Evolutionary conservation across 2,113 vertebrate genomes (phyloP).

Genomic region (Melanerpes aurifrons): DNA sequence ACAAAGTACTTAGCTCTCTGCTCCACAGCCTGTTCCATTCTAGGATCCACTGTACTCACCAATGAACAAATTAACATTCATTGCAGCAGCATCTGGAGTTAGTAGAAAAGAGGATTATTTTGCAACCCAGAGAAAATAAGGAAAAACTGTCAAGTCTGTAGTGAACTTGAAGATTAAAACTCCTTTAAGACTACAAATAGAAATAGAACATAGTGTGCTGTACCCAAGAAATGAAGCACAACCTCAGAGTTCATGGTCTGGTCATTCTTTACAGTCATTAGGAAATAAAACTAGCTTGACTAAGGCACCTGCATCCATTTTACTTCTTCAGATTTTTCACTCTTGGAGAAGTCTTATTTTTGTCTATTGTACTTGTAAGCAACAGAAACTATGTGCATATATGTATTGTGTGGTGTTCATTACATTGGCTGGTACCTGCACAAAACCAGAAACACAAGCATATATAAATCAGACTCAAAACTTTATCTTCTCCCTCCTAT

Average conservation of each 20-base stretch:
- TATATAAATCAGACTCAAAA: neutral
- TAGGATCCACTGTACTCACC: neutral
- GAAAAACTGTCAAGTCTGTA: slow-evolving; percentile 30
- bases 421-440: neutral
- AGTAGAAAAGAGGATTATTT: slow-evolving; percentile 10
- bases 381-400: neutral
- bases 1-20: neutral
- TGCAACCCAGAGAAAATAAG: neutral
- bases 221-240: slow-evolving; percentile 56
- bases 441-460: neutral
- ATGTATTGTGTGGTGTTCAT: neutral
- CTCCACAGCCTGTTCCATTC: neutral
- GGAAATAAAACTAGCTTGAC: slow-evolving; percentile 71
- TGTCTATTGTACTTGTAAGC: neutral
- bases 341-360: slow-evolving; percentile 12
- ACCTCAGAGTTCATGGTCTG: slow-evolving; percentile 74
- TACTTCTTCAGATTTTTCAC: slow-evolving; percentile 41
- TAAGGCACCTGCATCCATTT: slow-evolving; percentile 75
- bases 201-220: slow-evolving; percentile 69
- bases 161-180: slow-evolving; percentile 39
- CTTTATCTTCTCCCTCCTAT: neutral
- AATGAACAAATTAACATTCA: neutral
- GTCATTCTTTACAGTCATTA: slow-evolving; percentile 70
- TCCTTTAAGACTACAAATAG: slow-evolving; percentile 60
- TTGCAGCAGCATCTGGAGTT: neutral